Evolutionary conservation across 1,140 invertebrate species (phyloP).

Genomic region (Camponotus floridanus): DNA sequence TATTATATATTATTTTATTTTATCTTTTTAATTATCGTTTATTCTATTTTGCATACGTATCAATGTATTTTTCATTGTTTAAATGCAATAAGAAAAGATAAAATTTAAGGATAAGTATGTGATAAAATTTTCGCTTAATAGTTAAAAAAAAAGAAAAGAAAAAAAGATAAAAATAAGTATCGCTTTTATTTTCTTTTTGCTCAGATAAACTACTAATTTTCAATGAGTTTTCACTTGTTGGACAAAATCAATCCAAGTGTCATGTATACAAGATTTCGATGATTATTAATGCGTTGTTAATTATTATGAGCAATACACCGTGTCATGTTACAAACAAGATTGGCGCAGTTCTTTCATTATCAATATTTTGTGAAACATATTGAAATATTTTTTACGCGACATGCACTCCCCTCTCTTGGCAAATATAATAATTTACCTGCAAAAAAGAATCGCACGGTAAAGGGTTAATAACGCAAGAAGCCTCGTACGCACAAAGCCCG

Average conservation of each 20-base stretch:
- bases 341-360: slow-evolving; percentile 26
- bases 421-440: slow-evolving; percentile 51
- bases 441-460: slow-evolving; percentile 55
- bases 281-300: slow-evolving; percentile 63
- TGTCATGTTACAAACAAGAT: slow-evolving; percentile 47
- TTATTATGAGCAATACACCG: slow-evolving; percentile 54
- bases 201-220: slow-evolving; percentile 13
- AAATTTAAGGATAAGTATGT: neutral
- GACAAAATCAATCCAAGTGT: slow-evolving; percentile 13
- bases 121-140: neutral
- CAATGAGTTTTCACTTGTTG: slow-evolving; percentile 52
- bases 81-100: neutral
- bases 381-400: slow-evolving; percentile 46
- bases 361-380: slow-evolving; percentile 50
- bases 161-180: neutral
- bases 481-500: slow-evolving; percentile 56
- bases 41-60: neutral
- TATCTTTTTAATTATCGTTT: neutral
- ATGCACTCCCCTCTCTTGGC: neutral
- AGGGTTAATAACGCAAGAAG: slow-evolving; percentile 57
- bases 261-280: neutral
- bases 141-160: neutral
- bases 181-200: neutral
- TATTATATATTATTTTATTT: neutral
- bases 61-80: neutral